phyloP scores from a whole-genome alignment of 2,113 vertebrate genomes.

The Xiphias gladius region DNA sequence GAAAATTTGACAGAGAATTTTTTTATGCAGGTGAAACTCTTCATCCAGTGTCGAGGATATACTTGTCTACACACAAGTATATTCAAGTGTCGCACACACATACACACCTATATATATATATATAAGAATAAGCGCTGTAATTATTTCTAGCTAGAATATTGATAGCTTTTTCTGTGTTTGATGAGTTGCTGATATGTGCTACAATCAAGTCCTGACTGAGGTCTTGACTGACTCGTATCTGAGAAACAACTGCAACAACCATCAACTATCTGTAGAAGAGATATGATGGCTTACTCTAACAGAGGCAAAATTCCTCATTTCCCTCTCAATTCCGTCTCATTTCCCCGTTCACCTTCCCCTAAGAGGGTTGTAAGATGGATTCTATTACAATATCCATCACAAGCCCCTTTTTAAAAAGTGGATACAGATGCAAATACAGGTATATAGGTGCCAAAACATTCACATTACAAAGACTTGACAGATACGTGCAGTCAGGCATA shows the following conservation, averaged over 20 bases:
- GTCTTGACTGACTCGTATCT: conserved; percentile 13
- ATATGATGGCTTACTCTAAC: conserved; percentile 60
- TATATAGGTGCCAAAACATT: conserved; percentile 66
- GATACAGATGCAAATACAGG: conserved; percentile 58
- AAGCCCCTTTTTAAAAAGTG: conserved; percentile 67
- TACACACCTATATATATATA: too few species aligned
- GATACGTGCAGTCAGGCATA: conserved; percentile 34
- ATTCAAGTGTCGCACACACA: too few species aligned
- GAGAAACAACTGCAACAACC: conserved; percentile 13
- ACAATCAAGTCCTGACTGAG: neutral
- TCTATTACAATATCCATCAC: conserved; percentile 78
- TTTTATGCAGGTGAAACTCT: conserved; percentile 23
- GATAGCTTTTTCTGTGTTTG: neutral
- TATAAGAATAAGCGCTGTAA: neutral
- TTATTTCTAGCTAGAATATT: conserved; percentile 7
- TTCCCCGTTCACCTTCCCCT: conserved; percentile 70
- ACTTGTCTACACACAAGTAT: conserved; percentile 6
- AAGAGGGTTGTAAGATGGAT: conserved; percentile 63
- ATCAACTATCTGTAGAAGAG: conserved; percentile 37
- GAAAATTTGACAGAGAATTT: conserved; percentile 60
- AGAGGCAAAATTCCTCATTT: conserved; percentile 70
- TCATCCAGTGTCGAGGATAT: conserved; percentile 26
- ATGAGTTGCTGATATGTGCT: neutral
- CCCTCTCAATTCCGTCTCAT: conserved; percentile 71
- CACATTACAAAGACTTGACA: conserved; percentile 63